Base-by-base conservation (phyloP, 2,888 invertebrate species). In the Willowsia nigromaculata region DNA sequence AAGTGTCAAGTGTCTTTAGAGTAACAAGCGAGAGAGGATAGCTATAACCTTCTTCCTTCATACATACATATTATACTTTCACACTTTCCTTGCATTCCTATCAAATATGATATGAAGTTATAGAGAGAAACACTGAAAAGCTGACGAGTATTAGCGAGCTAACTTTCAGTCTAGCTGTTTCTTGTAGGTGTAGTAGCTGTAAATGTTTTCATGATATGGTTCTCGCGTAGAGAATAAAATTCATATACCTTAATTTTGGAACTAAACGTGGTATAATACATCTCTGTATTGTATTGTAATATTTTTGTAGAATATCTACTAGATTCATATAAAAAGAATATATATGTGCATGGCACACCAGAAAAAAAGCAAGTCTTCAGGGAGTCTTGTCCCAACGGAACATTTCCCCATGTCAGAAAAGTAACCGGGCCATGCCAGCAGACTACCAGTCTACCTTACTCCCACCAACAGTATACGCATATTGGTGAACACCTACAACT, bases 1-100 rank as follows among this genome's bases (percentile, higher is more conserved):
- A 89, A 85, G 89, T 89, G 89, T 85, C 89, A 89, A 89, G 89
- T 85, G 85, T 80, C 89, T 89, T 80, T 56, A 68, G 47, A 88
- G 76, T 15, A 65, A 76, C 40, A 71, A 30, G 11, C 1, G 9
- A 7, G 59, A 47, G 18, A 76, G 33, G 78, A 9, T 43, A 13
- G 11, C 22, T n/a, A 0, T 13, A 18, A 11, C 11, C 37, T 47
- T 76, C 5, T 25, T 25, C n/a, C 15, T 56, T n/a, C 25, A 22
- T 7, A 11, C 25, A 22, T 22, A 18, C 56, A 5, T 56, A 56
- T 25, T 56, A 4, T 56, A 25, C 25, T 7, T 9, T 25, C 18
- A n/a, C 18, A 18, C 6, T 53, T 53, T 53, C 53, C 2, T 6
- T 53, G 6, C 18, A 53, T 18, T 6, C 5, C 15, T 53, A 53